phyloP scores from a whole-genome alignment of 1,140 invertebrate genomes.

The Octopus bimaculoides region DNA sequence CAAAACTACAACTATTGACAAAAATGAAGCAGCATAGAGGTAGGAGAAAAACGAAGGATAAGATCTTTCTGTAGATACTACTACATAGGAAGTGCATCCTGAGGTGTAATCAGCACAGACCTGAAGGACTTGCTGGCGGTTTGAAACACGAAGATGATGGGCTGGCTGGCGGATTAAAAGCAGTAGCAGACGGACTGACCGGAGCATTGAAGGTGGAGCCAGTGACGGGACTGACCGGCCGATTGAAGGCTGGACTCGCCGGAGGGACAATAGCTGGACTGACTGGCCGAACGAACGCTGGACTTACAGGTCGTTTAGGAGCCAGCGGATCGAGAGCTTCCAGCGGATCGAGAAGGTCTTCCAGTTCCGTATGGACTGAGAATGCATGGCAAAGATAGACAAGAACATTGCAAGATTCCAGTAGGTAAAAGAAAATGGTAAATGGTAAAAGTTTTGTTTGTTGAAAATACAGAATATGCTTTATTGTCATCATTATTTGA shows the following conservation, averaged over 20 bases:
- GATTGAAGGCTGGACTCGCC: background rate
- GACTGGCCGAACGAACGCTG: background rate
- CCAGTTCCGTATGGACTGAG: conserved; percentile 13
- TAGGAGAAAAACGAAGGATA: no score
- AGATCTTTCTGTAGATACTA: no score
- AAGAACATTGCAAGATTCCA: background rate
- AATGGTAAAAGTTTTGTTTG: background rate
- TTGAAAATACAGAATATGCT: no score
- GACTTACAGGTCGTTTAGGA: background rate
- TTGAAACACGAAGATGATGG: background rate
- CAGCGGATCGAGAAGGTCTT: conserved; percentile 13
- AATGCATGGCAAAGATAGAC: conserved; percentile 20
- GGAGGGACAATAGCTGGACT: conserved; percentile 3
- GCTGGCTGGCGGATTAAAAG: conserved; percentile 6
- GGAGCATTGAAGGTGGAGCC: conserved; percentile 7
- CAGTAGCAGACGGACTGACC: conserved; percentile 3
- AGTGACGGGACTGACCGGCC: background rate
- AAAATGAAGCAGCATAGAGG: no score
- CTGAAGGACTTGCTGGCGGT: conserved; percentile 4
- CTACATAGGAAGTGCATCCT: no score
- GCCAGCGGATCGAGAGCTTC: conserved; percentile 10
- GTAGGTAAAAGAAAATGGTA: background rate
- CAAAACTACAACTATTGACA: no score
- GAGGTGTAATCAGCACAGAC: background rate
- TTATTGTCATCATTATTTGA: background rate